Evolutionary conservation across 2,888 invertebrate genomes (phyloP), one percentile per base, ranked within the genome.

Genomic region (Cataglyphis rosenhaueri): DNA sequence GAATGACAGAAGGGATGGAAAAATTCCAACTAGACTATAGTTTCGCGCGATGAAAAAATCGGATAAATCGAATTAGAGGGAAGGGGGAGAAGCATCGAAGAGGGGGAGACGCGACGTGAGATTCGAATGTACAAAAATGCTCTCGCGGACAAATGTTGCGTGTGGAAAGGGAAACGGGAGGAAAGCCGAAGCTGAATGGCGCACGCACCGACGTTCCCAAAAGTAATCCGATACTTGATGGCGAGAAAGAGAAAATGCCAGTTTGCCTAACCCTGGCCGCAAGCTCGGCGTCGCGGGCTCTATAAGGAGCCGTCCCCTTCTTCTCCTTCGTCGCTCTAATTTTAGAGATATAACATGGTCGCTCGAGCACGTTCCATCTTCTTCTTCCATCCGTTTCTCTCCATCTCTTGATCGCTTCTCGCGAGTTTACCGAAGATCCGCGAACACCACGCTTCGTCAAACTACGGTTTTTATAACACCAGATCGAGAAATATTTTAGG

Each of bases 291-390:
- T 86, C 89, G 90, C 93, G 91, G 92, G 93, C 93, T 93, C 93
- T 93, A 93, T 93, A 93, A 93, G 93, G 93, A 93, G 93, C 91
- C 92, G 91, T 79, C 91, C 92, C 92, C 92, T 91, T 91, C 91
- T 90, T 52, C 89, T 89, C 88, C 90, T 86, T 89, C 89, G 85
- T 84, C 91, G 89, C 90, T 90, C 94, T 94, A 94, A 94, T 94
- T 94, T 92, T 94, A 94, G 93, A 91, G 87, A 82, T 89, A 86
- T 85, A 75, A 85, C 88, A 83, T 85, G 88, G 79, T 84, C 82
- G 70, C 73, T 82, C 73, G 48, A 52, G 65, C 71, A 71, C 79
- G 66, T 74, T 83, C 76, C 70, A 55, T 62, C 81, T 70, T 71
- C 55, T 57, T 71, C 76, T 74, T 32, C 25, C 25, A 25, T 76